Evolutionary conservation across 2,113 vertebrate genomes (phyloP).

Genomic region (Pelobates fuscus): DNA sequence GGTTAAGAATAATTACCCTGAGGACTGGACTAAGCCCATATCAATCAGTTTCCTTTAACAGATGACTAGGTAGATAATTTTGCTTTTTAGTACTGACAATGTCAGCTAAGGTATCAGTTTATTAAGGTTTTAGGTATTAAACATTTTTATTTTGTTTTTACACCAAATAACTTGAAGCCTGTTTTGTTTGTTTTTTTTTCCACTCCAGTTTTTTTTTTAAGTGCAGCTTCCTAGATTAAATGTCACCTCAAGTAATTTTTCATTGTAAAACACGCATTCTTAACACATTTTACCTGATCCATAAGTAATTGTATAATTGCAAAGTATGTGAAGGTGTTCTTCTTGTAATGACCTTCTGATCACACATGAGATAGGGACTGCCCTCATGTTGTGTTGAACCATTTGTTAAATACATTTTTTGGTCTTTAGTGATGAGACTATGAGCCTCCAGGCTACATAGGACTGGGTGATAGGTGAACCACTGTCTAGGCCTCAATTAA

Average conservation of each 20-base stretch:
- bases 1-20: conserved; percentile 50
- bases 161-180: too few species aligned
- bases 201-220: not conserved
- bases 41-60: conserved; percentile 39
- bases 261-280: not conserved
- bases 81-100: conserved; percentile 23
- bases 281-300: conserved; percentile 12
- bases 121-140: conserved; percentile 9
- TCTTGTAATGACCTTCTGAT: conserved; percentile 5
- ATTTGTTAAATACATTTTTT: not conserved
- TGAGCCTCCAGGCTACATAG: not conserved
- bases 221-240: not conserved
- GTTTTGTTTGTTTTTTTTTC: not conserved
- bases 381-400: not conserved
- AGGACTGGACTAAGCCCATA: conserved; percentile 53
- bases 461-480: not conserved
- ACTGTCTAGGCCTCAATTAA: too few species aligned
- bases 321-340: not conserved
- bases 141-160: not conserved
- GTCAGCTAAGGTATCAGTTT: conserved; percentile 8
- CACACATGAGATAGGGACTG: not conserved
- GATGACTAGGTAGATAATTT: conserved; percentile 44
- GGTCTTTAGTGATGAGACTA: not conserved
- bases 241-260: not conserved
- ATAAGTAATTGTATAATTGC: conserved; percentile 20